Evolutionary conservation across 2,888 invertebrate genomes (phyloP), one percentile per base, ranked within the genome.

Genomic region (Punctoribates punctum): DNA sequence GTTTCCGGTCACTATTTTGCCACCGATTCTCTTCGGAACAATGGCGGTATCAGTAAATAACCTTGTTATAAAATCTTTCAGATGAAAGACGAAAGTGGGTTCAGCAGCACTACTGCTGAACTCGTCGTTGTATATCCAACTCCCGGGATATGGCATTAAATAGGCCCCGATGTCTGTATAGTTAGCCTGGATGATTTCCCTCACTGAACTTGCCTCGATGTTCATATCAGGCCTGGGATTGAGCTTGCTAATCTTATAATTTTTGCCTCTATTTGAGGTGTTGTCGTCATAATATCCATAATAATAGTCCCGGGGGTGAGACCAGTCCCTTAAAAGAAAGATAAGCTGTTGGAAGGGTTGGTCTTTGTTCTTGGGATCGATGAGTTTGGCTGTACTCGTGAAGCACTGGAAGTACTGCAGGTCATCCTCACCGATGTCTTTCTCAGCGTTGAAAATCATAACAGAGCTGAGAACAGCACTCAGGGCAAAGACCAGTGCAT

Each of bases 141-240:
- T 34, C 34, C 99, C 98, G 0, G 99, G 99, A 87, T 99, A 98
- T 67, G 99, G 99, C 94, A 99, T 91, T 77, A 99, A 87, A 86
- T 94, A 99, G 85, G 98, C 97, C 27, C 92, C 91, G 81, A 98
- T 95, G 84, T 95, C 92, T 17, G 91, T 89, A 86, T 99, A 99
- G 85, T 98, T 98, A 15, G 94, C 91, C 80, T 91, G 90, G 81
- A 99, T 97, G 85, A 98, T 97, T 83, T 90, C 90, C 75, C 98
- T 88, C 74, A 92, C 86, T 62, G 95, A 93, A 83, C 97, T 96
- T 78, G 98, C 86, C 85, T 98, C 98, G 0, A 92, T 90, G 85
- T 98, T 98, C 84, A 98, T 97, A 83, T 90, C 91, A 17, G 20
- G 81, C 94, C 92, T 0, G 91, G 9, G 5, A 62, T 62, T 42